Base-by-base conservation (phyloP, 2,797 vertebrate genomes). In the Eidolon dupreanum region DNA sequence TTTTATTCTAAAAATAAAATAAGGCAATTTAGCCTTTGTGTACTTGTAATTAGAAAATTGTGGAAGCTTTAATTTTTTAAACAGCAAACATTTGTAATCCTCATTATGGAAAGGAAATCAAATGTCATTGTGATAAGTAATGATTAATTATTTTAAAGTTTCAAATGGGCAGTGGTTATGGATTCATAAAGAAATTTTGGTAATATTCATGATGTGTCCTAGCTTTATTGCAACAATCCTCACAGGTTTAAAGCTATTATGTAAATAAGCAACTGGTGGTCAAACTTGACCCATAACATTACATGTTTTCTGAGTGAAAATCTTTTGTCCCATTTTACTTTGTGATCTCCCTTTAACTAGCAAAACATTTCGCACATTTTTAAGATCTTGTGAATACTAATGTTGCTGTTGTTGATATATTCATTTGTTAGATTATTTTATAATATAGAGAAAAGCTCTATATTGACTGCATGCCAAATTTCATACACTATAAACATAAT, bases 1-100 rank as follows among this genome's bases (percentile, higher is more conserved):
- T 22, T n/a, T 79, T 86, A 71, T 65, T 88, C 57, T 92, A 88
- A 97, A 94, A 93, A 86, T 84, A 82, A 94, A 92, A 82, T 53
- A 63, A 96, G 8, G n/a, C 36, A 83, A 65, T 84, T 90, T 81
- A 83, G 36, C 7, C 20, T 88, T 84, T 75, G 8, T 96, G 20
- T 87, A 90, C 33, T 20, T 78, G 5, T 91, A 94, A 94, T 91
- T 93, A 87, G 65, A 71, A 92, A 94, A 83, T 65, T 41, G 73
- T 41, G 8, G 11, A n/a, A 81, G 17, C 15, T 92, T 87, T 78
- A 77, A 68, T 84, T 88, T 97, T 97, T 96, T 89, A 83, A 94
- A 87, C 2, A 9, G 49, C 6, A 51, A 4, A 71, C 92, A 43
- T 1, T 70, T 86, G 24, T 88, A 65, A 93, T 87, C 10, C 63